Evolutionary conservation across 30 jellyfish, hydroid and myxozoan genomes (phyloP), one percentile per base, ranked within the genome.

Genomic region (Hydra vulgaris): DNA sequence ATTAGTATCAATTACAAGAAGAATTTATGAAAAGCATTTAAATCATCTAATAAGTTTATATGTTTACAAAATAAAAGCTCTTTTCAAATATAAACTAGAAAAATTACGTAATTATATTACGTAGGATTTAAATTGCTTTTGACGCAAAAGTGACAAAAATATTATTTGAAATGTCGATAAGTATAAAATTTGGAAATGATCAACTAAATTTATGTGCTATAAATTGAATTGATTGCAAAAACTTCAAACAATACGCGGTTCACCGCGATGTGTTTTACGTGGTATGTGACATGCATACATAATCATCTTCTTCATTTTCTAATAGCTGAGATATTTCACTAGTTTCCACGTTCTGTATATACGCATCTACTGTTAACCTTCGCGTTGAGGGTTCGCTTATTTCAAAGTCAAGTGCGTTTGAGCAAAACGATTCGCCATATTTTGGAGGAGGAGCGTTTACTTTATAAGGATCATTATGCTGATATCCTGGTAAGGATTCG

Each of bases 381-480:
- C 26, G 25, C 1, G 71, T 81, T 17, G 89, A 72, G 26, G 84
- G 81, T 21, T 84, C 92, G 66, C 89, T 86, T 0, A 84, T 79
- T 54, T 84, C 96, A 24, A 68, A 83, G 23, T 76, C 21, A 22
- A 19, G 17, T 18, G 68, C 23, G 26, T 74, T 24, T 7, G 83
- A 27, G 20, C 72, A 23, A 67, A 88, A 87, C 69, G 71, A 77
- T 61, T 92, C 95, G n/a, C 79, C 78, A 78, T 92, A 92, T 1
- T 94, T 78, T 1, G 98, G 98, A 16, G 98, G 98, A 7, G 98
- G 98, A 16, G 71, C 75, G 73, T 87, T 95, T 54, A 83, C 70
- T 77, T 92, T 92, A 73, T 77, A 92, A 24, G 98, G 98, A 40
- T 92, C 98, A 53, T 92, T 95, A 7, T 89, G 84, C 74, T 92